These are phyloP conservation scores for Apamea sordens DNA, from an alignment of 2,888 invertebrate species.

Conservation along the genomic window DNA sequence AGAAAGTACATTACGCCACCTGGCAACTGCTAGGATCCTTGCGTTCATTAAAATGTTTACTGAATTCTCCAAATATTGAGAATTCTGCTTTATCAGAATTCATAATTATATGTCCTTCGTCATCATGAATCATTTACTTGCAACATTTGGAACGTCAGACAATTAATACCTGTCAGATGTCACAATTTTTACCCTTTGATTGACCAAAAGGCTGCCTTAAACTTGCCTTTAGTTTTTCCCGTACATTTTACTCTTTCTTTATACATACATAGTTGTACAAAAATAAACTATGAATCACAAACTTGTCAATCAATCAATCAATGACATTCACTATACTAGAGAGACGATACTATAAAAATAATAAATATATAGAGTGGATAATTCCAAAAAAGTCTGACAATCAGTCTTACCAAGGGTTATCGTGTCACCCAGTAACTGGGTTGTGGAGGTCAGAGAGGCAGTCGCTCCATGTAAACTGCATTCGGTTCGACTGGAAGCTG, in stretches of 20 bases:
- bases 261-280: background rate
- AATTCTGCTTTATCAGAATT: background rate
- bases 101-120: background rate
- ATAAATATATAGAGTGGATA: background rate
- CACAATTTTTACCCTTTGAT: slow-evolving; percentile 3
- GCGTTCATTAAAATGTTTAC: no score
- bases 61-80: background rate
- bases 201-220: background rate
- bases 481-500: background rate
- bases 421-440: background rate
- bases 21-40: no score
- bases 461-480: background rate
- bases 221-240: background rate
- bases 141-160: background rate
- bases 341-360: background rate
- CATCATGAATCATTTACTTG: background rate
- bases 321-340: background rate
- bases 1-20: no score
- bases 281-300: background rate
- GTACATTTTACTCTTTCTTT: background rate
- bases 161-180: slow-evolving; percentile 15
- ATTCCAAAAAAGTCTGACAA: background rate
- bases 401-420: background rate
- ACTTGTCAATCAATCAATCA: background rate
- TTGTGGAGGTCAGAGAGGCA: background rate